phyloP scores from a whole-genome alignment of 2,797 vertebrate genomes.

The Lagocephalus sceleratus region DNA sequence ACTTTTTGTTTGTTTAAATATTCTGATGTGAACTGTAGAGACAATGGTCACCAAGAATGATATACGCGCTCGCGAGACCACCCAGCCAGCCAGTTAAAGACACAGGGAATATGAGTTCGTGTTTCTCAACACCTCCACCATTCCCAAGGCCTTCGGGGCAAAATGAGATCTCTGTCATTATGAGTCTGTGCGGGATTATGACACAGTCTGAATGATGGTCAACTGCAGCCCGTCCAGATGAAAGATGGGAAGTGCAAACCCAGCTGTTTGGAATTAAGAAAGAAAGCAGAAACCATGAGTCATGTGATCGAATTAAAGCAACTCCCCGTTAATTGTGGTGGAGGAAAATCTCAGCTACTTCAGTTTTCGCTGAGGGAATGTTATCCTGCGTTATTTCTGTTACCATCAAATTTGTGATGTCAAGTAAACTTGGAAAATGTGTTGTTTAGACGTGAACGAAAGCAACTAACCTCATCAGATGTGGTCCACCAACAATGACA shows the following conservation, averaged over 20 bases:
- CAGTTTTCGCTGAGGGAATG: too few relatives aligned
- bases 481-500: too few relatives aligned
- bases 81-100: slow-evolving; percentile 57
- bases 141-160: slow-evolving; percentile 58
- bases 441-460: too few relatives aligned
- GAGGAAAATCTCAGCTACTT: too few relatives aligned
- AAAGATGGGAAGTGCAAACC: slow-evolving; percentile 37
- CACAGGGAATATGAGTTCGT: slow-evolving; percentile 41
- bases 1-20: slow-evolving; percentile 69
- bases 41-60: slow-evolving; percentile 63
- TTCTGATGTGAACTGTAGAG: slow-evolving; percentile 66
- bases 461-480: too few relatives aligned
- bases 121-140: slow-evolving; percentile 64
- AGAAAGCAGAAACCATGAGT: slow-evolving; percentile 19
- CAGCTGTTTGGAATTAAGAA: slow-evolving; percentile 22
- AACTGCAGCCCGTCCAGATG: slow-evolving; percentile 40
- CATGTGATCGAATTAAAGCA: slow-evolving; percentile 33
- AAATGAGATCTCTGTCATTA: slow-evolving; percentile 57
- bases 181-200: slow-evolving; percentile 33
- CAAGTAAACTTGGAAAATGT: too few relatives aligned
- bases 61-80: slow-evolving; percentile 72
- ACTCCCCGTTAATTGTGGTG: slow-evolving; percentile 26
- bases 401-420: too few relatives aligned
- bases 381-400: too few relatives aligned
- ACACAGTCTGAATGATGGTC: slow-evolving; percentile 26